Conservation (phyloP, 2,797 vertebrate genomes). For the Sphenopsis melanotis region DNA sequence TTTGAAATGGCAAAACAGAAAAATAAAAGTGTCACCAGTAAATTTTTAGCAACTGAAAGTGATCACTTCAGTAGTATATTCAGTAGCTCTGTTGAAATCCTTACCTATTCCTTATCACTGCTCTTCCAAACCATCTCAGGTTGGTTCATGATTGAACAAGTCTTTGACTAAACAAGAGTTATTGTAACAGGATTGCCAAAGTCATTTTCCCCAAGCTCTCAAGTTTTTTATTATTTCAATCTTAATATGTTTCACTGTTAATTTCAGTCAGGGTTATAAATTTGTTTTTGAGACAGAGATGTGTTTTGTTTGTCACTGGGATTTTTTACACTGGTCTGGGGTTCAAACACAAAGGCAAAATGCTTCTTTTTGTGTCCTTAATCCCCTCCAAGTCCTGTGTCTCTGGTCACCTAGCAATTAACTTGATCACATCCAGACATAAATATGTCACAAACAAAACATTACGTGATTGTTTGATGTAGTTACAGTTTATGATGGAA, state of each 20-base stretch:
- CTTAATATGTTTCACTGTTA: slow-evolving; percentile 36
- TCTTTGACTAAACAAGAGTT: slow-evolving; percentile 71
- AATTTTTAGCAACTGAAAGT: slow-evolving; percentile 72
- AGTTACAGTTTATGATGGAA: slow-evolving; percentile 23
- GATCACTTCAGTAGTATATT: slow-evolving; percentile 67
- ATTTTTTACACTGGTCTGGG: neutral
- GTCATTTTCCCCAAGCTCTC: slow-evolving; percentile 17
- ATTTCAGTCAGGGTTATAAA: slow-evolving; percentile 50
- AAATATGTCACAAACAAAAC: slow-evolving; percentile 70
- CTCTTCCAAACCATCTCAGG: slow-evolving; percentile 23
- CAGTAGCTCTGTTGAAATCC: slow-evolving; percentile 47
- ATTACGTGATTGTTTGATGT: slow-evolving; percentile 38
- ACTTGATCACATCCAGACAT: slow-evolving; percentile 59
- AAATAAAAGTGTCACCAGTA: slow-evolving; percentile 78
- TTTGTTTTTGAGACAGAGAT: slow-evolving; percentile 55
- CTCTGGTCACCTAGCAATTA: slow-evolving; percentile 71
- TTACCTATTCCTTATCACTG: slow-evolving; percentile 61
- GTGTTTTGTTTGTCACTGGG: neutral
- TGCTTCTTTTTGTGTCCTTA: slow-evolving; percentile 59
- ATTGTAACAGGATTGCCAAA: slow-evolving; percentile 69
- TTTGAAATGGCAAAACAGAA: slow-evolving; percentile 48
- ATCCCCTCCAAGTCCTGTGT: slow-evolving; percentile 9
- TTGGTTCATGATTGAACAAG: slow-evolving; percentile 50
- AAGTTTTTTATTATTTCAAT: slow-evolving; percentile 4
- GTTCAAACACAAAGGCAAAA: slow-evolving; percentile 57